Evolutionary conservation across 1,140 invertebrate species (phyloP).

Genomic region (Drosophila lini): DNA sequence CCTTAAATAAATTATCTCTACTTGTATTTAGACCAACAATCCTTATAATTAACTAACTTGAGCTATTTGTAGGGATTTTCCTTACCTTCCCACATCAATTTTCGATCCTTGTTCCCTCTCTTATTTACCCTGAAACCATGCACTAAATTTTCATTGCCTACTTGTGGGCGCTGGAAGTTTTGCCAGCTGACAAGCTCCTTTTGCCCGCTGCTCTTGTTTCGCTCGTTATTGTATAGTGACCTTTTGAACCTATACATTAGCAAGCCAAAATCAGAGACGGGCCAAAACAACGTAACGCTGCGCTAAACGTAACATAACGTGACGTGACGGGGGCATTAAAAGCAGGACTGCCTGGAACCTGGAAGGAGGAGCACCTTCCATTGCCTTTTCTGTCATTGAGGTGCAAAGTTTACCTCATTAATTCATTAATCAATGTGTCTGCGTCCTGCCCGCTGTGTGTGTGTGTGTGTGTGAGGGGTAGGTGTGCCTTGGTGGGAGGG

Average conservation of each 20-base stretch:
- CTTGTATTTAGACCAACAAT: too few relatives aligned
- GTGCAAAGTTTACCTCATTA: conserved; percentile 83
- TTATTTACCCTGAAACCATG: background rate
- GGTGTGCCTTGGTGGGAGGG: conserved; percentile 7
- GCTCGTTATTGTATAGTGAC: conserved; percentile 44
- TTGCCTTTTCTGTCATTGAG: conserved; percentile 77
- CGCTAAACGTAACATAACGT: conserved; percentile 37
- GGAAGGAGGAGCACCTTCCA: conserved; percentile 24
- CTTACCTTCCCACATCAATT: background rate
- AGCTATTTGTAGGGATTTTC: background rate
- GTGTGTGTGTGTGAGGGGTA: conserved; percentile 31
- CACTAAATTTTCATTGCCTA: conserved; percentile 5
- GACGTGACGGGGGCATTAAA: conserved; percentile 63
- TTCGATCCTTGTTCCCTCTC: background rate
- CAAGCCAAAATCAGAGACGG: conserved; percentile 68
- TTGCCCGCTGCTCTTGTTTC: background rate
- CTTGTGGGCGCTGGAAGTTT: background rate
- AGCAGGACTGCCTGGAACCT: conserved; percentile 32
- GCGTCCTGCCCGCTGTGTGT: conserved; percentile 44
- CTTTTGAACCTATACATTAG: conserved; percentile 75
- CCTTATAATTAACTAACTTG: background rate
- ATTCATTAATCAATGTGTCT: conserved; percentile 84
- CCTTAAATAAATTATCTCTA: background rate
- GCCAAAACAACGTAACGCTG: conserved; percentile 36
- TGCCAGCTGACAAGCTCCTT: background rate